Base-by-base conservation (phyloP, 2,888 invertebrate genomes). In the Amblyteles armatorius region DNA sequence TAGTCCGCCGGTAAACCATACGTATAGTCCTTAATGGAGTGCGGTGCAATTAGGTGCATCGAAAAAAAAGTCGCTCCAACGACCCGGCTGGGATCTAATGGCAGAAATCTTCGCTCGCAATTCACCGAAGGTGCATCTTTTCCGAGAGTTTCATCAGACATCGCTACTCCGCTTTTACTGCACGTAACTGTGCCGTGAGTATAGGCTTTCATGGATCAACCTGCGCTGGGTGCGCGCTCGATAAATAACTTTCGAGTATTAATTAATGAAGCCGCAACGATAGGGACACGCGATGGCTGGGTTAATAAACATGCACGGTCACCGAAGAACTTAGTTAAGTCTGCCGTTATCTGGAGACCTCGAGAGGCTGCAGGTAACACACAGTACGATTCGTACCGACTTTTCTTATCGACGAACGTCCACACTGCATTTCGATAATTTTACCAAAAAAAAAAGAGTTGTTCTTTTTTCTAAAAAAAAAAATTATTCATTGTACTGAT, bases 261-360 rank as follows among this genome's bases (percentile, higher is more conserved):
- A 79, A 83, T 83, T 83, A 79, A 83, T 69, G 63, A 50, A 73
- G 78, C 55, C 57, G 78, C 69, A 74, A 60, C 82, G 60, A 67
- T 72, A 16, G 65, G 13, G 11, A 19, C 33, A 26, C 36, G 44
- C 16, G 67, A 63, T 72, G 11, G 11, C 11, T 19, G 11, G 33
- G 19, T 11, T 65, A 50, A 48, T 76, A 57, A 48, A 68, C 9
- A 55, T n/a, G 26, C 22, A 55, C 68, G 44, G 68, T 68, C 63
- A 29, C 29, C 16, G 33, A 26, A 5, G 57, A 33, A 16, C 6
- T 33, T 29, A n/a, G 33, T 29, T 29, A 13, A 26, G 16, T 33
- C 26, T 33, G 16, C 29, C 9, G 26, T 29, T 63, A 33, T 29
- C 16, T 11, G 11, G 63, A 29, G 63, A 29, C 63, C 29, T 63